Evolutionary conservation across 23 tunicate genomes (phyloP).

Genomic region (Ciona savignyi): DNA sequence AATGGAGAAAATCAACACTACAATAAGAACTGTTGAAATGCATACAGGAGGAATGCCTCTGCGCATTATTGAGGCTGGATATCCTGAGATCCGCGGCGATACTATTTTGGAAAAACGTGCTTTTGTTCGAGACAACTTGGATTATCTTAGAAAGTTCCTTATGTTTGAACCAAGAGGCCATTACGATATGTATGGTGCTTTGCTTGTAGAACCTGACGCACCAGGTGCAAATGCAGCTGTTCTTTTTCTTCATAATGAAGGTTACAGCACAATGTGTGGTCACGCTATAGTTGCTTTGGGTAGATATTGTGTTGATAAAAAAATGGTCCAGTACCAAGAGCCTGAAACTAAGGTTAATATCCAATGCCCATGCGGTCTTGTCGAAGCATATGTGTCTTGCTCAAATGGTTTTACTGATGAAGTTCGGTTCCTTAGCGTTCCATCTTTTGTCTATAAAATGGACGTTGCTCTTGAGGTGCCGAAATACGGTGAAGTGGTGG

Average conservation of each 20-base stretch:
- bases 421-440: conserved; percentile 70
- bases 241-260: conserved; percentile 40
- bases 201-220: conserved; percentile 40
- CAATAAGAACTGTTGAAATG: conserved; percentile 46
- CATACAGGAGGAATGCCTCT: conserved; percentile 59
- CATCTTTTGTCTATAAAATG: conserved; percentile 12
- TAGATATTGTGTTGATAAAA: conserved; percentile 58
- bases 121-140: conserved; percentile 22
- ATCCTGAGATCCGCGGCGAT: conserved; percentile 26
- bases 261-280: conserved; percentile 54
- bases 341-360: conserved; percentile 61
- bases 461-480: background rate
- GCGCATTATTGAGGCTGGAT: conserved; percentile 38
- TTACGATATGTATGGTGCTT: conserved; percentile 52
- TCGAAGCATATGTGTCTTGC: conserved; percentile 38
- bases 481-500: background rate
- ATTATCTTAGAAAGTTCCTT: conserved; percentile 33
- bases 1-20: background rate
- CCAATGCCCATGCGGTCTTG: conserved; percentile 83
- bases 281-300: background rate
- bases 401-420: conserved; percentile 30
- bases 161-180: conserved; percentile 69
- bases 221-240: conserved; percentile 10
- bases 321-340: conserved; percentile 38
- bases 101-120: conserved; percentile 30